Base-by-base conservation (phyloP, 2,113 vertebrate species). In the Aegithalos caudatus region DNA sequence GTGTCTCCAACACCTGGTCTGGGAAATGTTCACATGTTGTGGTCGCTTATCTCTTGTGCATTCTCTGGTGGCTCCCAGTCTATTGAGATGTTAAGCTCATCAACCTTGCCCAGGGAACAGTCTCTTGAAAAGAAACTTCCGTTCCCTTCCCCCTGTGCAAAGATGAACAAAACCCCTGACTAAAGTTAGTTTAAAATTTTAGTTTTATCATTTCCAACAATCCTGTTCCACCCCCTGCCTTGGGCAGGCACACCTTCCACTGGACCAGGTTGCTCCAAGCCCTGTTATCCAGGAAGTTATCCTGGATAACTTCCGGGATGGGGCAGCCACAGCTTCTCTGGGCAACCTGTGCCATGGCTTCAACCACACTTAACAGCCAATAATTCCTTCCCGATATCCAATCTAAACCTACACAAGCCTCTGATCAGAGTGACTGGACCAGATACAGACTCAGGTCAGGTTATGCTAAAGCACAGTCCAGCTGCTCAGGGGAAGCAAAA, bases 371-470 rank as follows among this genome's bases (percentile, higher is more conserved):
- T 5, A 27, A 22, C 21, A 27, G n/a, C 4, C 38, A 25, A 25
- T 9, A 29, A 35, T 20, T 29, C 4, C 29, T 35, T 54, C n/a
- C 47, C 2, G 4, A 14, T 14, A 76, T 22, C 47, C n/a, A 25
- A 3, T 40, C 20, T 12, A 76, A 61, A 12, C 12, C 12, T 42
- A 16, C 25, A 35, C 20, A 24, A 47, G 35, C 2, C 37, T 58
- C 50, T 22, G 25, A 37, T 3, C 50, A 12, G 20, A n/a, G 60
- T 0, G n/a, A 66, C 2, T 3, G 29, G 10, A 33, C 6, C 16
- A 10, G 29, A 50, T 11, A 11, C 0, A 7, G 29, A 35, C 42
- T 54, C 2, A 1, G 19, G 22, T 9, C 50, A 16, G 4, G 10
- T 67, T 37, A 23, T 29, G 35, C 19, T 17, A 19, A 62, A 62